These are phyloP conservation scores for Tetranychus piercei DNA, from an alignment of 2,888 invertebrate species.

Conservation along the genomic window DNA sequence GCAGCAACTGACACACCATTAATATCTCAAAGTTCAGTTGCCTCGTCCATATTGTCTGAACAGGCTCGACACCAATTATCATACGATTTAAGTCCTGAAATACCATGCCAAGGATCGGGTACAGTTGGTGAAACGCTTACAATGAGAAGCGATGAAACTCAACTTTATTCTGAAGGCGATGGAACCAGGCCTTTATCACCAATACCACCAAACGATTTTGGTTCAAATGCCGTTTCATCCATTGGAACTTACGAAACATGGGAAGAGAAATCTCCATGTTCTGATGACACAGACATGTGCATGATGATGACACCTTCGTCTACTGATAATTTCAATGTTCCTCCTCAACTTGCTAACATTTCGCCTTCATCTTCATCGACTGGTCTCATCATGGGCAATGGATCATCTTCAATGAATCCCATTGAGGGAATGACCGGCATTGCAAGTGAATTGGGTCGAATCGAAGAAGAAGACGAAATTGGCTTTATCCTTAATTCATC, in stretches of 20 bases:
- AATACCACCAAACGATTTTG: slow-evolving; percentile 12
- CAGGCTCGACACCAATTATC: slow-evolving; percentile 18
- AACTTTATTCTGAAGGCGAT: background rate
- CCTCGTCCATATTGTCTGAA: slow-evolving; percentile 15
- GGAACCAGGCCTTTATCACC: slow-evolving; percentile 15
- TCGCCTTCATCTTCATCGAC: slow-evolving; percentile 35
- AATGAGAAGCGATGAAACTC: slow-evolving; percentile 14
- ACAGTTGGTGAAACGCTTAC: slow-evolving; percentile 14
- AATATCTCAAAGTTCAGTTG: slow-evolving; percentile 14
- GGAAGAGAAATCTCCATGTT: slow-evolving; percentile 11
- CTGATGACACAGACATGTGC: slow-evolving; percentile 9
- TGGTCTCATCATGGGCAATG: slow-evolving; percentile 56
- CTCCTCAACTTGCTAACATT: slow-evolving; percentile 16
- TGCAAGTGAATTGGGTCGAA: background rate
- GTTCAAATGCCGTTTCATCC: background rate
- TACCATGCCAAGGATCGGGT: slow-evolving; percentile 10
- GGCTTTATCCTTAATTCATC: background rate
- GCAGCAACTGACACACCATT: slow-evolving; percentile 14
- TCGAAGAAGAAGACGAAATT: slow-evolving; percentile 11
- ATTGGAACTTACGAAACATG: background rate
- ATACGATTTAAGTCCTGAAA: slow-evolving; percentile 19
- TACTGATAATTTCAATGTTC: slow-evolving; percentile 39
- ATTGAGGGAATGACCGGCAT: background rate
- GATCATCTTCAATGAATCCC: slow-evolving; percentile 40
- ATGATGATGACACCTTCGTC: slow-evolving; percentile 6